Conservation (phyloP, 2,797 vertebrate genomes). For the Galago senegalensis region DNA sequence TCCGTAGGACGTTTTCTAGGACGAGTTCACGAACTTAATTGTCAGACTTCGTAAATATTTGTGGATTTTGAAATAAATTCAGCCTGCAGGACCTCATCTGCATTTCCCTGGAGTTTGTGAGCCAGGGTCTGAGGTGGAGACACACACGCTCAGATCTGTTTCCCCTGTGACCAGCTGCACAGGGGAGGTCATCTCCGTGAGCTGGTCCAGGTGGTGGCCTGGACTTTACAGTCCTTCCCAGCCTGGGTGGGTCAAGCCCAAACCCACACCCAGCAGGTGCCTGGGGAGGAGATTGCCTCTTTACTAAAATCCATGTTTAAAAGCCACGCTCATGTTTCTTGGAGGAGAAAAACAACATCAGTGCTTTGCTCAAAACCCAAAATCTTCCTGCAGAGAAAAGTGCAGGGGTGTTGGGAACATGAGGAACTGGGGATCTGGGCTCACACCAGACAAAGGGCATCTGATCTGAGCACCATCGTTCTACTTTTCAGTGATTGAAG, state of each 20-base stretch:
- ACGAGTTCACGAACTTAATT: too few relatives aligned
- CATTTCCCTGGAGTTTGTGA: neutral
- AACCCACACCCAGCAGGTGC: neutral
- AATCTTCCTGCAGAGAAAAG: neutral
- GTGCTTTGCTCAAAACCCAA: constrained; percentile 11
- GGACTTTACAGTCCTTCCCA: neutral
- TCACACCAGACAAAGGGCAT: neutral
- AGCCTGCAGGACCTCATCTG: neutral
- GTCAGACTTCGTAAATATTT: neutral
- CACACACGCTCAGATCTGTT: neutral
- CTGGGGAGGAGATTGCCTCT: neutral
- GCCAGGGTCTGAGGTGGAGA: neutral
- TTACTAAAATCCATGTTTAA: neutral
- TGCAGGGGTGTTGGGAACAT: neutral
- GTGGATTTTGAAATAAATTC: neutral
- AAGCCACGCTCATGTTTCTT: neutral
- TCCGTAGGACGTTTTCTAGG: too few relatives aligned
- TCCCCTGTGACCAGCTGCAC: neutral
- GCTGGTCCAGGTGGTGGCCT: neutral
- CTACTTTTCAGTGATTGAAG: constrained; percentile 26
- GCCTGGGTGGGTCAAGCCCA: neutral
- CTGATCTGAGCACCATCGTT: neutral
- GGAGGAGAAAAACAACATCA: neutral
- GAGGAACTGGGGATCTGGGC: neutral
- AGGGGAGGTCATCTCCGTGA: neutral